Conservation (phyloP, 2,888 invertebrate species). For the Scaeva pyrastri region DNA sequence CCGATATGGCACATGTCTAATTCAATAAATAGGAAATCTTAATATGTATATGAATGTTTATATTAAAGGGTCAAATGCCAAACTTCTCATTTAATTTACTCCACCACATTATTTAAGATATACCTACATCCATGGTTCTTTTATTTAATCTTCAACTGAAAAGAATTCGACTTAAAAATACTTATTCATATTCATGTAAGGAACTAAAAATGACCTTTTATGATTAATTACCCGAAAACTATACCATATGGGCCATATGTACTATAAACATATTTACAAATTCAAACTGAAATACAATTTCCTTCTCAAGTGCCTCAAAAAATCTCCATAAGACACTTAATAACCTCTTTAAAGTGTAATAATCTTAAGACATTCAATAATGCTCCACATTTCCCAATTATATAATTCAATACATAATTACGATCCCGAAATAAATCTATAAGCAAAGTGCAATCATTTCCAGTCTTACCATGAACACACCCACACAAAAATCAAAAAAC, state of each 20-base stretch:
- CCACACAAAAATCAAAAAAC: constrained; percentile 21
- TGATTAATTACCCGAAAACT: background rate
- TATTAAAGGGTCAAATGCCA: no score
- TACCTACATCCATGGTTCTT: no score
- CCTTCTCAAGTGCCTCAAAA: constrained; percentile 11
- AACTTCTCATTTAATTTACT: no score
- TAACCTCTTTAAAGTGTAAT: constrained; percentile 31
- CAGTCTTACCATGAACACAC: constrained; percentile 34
- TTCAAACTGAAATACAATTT: background rate
- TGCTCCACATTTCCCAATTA: constrained; percentile 32
- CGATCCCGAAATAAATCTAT: constrained; percentile 48
- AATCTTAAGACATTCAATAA: constrained; percentile 57
- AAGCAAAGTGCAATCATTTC: constrained; percentile 44
- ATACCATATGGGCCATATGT: background rate
- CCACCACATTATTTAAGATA: no score
- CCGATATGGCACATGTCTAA: no score
- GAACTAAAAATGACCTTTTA: background rate
- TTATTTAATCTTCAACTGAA: no score
- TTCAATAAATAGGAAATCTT: no score
- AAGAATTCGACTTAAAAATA: no score
- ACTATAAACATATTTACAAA: no score
- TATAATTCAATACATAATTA: constrained; percentile 60
- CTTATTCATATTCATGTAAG: no score
- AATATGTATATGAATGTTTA: no score
- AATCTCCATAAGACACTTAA: background rate